These are phyloP conservation scores for Noctilio leporinus DNA, from an alignment of 2,113 vertebrate genomes.

Conservation along the genomic window DNA sequence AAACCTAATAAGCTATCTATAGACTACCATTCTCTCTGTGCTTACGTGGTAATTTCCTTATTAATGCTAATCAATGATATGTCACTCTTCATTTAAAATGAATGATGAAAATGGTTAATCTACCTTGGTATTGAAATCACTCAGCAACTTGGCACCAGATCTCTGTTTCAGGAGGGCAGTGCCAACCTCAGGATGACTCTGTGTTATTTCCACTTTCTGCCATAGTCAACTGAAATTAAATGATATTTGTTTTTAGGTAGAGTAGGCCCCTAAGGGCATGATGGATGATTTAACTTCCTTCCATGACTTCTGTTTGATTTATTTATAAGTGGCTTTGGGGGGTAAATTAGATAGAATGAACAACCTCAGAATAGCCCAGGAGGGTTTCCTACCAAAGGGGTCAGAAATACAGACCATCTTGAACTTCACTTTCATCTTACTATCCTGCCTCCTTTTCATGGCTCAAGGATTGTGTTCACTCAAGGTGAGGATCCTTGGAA, in stretches of 20 bases:
- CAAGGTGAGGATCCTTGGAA: neutral
- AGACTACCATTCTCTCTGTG: constrained; percentile 46
- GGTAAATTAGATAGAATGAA: constrained; percentile 5
- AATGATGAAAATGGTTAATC: constrained; percentile 69
- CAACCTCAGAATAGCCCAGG: neutral
- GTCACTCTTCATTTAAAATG: constrained; percentile 66
- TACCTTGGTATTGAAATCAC: constrained; percentile 44
- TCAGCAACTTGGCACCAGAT: constrained; percentile 36
- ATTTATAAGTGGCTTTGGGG: constrained; percentile 11
- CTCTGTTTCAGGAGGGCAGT: constrained; percentile 18
- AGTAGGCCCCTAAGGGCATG: constrained; percentile 19
- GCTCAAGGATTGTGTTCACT: neutral
- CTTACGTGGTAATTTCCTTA: constrained; percentile 68
- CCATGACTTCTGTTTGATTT: neutral
- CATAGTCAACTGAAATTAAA: constrained; percentile 55
- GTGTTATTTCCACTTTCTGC: constrained; percentile 46
- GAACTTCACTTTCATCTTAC: neutral
- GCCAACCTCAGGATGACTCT: neutral
- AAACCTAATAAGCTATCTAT: constrained; percentile 69
- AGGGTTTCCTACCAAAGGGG: neutral
- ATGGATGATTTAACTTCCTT: constrained; percentile 38
- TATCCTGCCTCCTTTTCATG: neutral
- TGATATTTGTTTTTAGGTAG: constrained; percentile 58
- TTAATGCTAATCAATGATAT: constrained; percentile 77
- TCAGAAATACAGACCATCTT: neutral